Evolutionary conservation across 1,140 invertebrate genomes (phyloP), one percentile per base, ranked within the genome.

Genomic region (Pectinophora gossypiella): DNA sequence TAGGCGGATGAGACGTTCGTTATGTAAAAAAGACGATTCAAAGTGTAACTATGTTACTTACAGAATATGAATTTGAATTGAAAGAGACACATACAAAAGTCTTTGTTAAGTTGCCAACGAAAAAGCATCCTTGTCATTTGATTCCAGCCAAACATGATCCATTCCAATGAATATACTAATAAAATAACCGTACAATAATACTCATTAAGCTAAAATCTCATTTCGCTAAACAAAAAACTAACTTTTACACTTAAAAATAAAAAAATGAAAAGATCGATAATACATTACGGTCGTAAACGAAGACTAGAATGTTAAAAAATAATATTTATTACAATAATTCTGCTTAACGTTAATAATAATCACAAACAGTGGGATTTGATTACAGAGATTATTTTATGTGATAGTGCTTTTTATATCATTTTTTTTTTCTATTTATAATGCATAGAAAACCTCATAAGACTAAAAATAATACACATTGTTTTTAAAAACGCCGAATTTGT

Each of bases 251-350:
- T 40, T 40, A 40, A 6, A 32, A 9, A 32, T 32, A 32, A 32
- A 32, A 27, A 40, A 40, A 40, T 40, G n/a, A 40, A 40, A 6
- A 40, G 36, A 40, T 52, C 65, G 40, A 60, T 60, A 60, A 62
- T 68, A 63, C 60, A 62, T 64, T 66, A 67, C 57, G 62, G 61
- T 73, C 68, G 62, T 67, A 68, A 59, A 65, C 64, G 15, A 75
- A 74, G 74, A 77, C 74, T 77, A 77, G 74, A 77, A 64, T 61
- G 65, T 77, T 73, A 77, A 77, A 70, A 65, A 57, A 68, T 42
- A 62, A 62, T 59, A 45, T 3, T 53, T 46, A 58, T 52, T 59
- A 61, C 52, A 3, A 16, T 40, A 40, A 15, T 40, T 18, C 36
- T 40, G 36, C 36, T 40, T 40, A 40, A 1, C n/a, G 16, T 40